These are phyloP conservation scores for Lagria hirta DNA, from an alignment of 2,888 invertebrate genomes.

Conservation along the genomic window DNA sequence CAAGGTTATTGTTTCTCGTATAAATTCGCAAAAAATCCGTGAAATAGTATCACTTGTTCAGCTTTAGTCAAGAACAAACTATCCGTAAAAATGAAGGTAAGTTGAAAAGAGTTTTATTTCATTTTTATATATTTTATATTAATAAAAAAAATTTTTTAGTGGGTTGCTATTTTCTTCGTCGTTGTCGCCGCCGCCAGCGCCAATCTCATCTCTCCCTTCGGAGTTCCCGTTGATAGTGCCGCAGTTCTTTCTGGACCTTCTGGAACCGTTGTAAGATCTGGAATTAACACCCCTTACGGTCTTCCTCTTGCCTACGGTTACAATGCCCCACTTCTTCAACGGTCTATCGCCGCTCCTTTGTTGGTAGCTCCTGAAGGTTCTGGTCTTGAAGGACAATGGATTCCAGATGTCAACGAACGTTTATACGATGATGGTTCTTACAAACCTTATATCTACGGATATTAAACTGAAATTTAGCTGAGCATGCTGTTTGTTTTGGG, in stretches of 20 bases:
- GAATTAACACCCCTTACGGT: too few species aligned
- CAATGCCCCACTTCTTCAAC: too few species aligned
- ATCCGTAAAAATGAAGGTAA: constrained; percentile 44
- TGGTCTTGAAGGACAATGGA: constrained; percentile 40
- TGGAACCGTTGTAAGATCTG: constrained; percentile 29
- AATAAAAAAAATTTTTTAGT: too few species aligned
- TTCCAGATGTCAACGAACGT: constrained; percentile 41
- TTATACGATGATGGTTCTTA: constrained; percentile 45
- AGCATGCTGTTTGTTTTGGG: constrained; percentile 8
- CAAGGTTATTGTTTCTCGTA: too few species aligned
- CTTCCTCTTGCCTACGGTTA: constrained; percentile 34
- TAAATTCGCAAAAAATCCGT: too few species aligned
- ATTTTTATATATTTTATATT: too few species aligned
- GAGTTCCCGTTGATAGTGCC: constrained; percentile 25
- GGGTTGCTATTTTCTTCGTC: constrained; percentile 37
- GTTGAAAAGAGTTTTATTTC: too few species aligned
- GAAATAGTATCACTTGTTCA: constrained; percentile 43
- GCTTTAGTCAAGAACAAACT: too few species aligned
- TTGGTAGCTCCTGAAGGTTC: too few species aligned
- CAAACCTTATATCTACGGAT: constrained; percentile 37
- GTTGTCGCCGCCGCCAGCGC: constrained; percentile 37
- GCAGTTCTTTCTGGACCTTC: constrained; percentile 35
- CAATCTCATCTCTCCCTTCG: constrained; percentile 19
- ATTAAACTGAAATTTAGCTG: constrained; percentile 15
- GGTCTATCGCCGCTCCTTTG: constrained; percentile 34